These are phyloP conservation scores for Petroica traversi DNA, from an alignment of 2,113 vertebrate genomes.

Conservation along the genomic window DNA sequence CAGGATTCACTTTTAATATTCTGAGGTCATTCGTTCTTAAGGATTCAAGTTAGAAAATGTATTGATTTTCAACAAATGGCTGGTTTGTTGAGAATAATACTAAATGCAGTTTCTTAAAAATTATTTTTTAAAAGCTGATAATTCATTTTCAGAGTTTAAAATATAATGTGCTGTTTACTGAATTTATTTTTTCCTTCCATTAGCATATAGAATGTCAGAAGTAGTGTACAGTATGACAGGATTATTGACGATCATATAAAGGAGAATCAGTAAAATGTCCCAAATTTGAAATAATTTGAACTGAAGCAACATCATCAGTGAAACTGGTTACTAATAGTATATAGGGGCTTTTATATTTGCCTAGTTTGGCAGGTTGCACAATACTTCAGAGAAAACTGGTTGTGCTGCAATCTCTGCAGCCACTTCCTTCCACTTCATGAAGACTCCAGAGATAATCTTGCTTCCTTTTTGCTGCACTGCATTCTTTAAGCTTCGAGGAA, in stretches of 20 bases:
- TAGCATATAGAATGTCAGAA: background rate
- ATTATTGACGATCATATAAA: background rate
- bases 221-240: background rate
- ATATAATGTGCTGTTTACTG: background rate
- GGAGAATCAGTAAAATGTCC: background rate
- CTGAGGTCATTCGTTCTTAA: background rate
- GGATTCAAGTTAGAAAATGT: background rate
- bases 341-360: background rate
- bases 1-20: background rate
- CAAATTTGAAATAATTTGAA: background rate
- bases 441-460: background rate
- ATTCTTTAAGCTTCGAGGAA: background rate
- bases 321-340: background rate
- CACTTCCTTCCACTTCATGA: background rate
- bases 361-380: background rate
- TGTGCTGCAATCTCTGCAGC: background rate
- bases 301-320: background rate
- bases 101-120: background rate
- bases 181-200: background rate
- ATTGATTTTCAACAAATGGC: background rate
- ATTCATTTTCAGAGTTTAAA: background rate
- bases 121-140: rapidly evolving
- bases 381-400: background rate
- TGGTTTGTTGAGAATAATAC: background rate
- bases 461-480: background rate